Conservation (phyloP, 2,113 vertebrate species). For the Myocastor coypus region DNA sequence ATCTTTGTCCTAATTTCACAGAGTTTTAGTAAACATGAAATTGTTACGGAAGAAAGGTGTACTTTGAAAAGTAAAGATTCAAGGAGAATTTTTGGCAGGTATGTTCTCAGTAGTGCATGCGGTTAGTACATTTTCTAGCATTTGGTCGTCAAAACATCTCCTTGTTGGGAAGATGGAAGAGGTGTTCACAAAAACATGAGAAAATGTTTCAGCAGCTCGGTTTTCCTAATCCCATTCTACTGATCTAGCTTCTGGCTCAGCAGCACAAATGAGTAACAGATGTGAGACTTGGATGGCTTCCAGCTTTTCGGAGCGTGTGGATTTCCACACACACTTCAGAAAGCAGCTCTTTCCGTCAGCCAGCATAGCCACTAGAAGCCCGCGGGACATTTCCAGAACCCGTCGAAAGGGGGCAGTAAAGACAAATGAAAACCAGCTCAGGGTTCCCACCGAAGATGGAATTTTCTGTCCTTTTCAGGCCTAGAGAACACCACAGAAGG, state of each 20-base stretch:
- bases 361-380: not conserved
- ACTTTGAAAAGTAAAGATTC: conserved; percentile 12
- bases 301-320: conserved; percentile 17
- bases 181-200: not conserved
- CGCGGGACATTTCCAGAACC: not conserved
- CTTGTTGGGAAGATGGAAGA: not conserved
- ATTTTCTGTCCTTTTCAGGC: not conserved
- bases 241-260: conserved; percentile 51
- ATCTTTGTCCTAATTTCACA: not conserved
- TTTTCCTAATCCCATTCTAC: not conserved
- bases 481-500: not conserved
- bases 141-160: not conserved
- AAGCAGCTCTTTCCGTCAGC: not conserved
- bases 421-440: not conserved
- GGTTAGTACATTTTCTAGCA: not conserved
- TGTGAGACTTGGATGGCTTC: not conserved
- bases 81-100: not conserved
- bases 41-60: not conserved
- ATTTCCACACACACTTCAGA: conserved; percentile 34
- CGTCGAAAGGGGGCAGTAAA: not conserved
- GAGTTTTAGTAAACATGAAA: not conserved
- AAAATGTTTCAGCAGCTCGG: not conserved
- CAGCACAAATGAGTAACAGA: conserved; percentile 51
- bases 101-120: not conserved
- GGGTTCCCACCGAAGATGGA: not conserved